Conservation (phyloP, 1,140 invertebrate species). For the Diabrotica undecimpunctata region DNA sequence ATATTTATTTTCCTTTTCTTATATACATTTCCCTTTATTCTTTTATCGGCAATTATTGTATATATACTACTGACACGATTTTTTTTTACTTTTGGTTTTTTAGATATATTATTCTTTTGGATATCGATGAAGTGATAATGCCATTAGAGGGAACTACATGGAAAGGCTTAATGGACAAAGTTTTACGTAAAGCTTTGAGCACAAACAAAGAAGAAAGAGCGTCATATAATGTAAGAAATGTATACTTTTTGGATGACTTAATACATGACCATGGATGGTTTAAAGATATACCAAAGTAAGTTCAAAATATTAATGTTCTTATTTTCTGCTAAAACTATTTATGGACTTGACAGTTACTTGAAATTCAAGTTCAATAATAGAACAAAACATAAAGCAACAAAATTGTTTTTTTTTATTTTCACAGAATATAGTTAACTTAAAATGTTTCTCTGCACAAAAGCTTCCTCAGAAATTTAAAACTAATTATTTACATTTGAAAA, state of each 20-base stretch:
- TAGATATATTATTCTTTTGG: constrained; percentile 76
- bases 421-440: too few relatives aligned
- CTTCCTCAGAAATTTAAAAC: too few relatives aligned
- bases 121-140: constrained; percentile 95
- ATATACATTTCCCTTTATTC: too few relatives aligned
- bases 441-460: too few relatives aligned
- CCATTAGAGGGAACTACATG: constrained; percentile 74
- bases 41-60: too few relatives aligned
- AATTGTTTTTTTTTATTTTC: too few relatives aligned
- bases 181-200: constrained; percentile 65
- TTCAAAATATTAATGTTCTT: not conserved
- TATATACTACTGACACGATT: too few relatives aligned
- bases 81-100: constrained; percentile 49
- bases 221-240: constrained; percentile 88
- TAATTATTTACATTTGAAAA: too few relatives aligned
- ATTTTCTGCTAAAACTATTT: not conserved
- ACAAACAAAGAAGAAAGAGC: constrained; percentile 68
- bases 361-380: too few relatives aligned
- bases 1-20: too few relatives aligned
- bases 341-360: too few relatives aligned
- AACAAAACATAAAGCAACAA: too few relatives aligned
- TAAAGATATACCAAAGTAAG: constrained; percentile 58
- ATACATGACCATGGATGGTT: constrained; percentile 77
- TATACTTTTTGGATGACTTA: constrained; percentile 92
- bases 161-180: constrained; percentile 70